phyloP scores from a whole-genome alignment of 1,140 invertebrate genomes.

The Samia ricini region DNA sequence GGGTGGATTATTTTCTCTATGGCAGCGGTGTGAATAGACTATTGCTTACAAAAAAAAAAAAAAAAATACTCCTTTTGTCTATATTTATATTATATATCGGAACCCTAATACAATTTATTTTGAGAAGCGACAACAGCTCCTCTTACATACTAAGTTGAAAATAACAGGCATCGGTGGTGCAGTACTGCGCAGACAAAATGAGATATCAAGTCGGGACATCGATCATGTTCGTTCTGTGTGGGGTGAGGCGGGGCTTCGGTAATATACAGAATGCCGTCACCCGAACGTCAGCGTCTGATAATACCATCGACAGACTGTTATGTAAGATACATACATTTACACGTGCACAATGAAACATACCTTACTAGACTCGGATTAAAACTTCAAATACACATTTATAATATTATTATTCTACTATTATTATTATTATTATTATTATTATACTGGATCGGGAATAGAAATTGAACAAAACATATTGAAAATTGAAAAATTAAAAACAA shows the following conservation, averaged over 20 bases:
- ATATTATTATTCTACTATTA: too few relatives aligned
- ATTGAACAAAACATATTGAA: too few relatives aligned
- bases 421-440: too few relatives aligned
- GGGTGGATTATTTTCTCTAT: constrained; percentile 39
- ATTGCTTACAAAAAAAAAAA: constrained; percentile 27
- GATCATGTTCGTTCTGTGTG: too few relatives aligned
- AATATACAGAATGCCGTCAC: background rate
- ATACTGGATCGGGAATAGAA: constrained; percentile 11
- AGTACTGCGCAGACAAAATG: background rate
- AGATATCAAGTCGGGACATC: background rate
- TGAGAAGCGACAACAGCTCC: constrained; percentile 54
- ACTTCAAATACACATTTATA: constrained; percentile 27
- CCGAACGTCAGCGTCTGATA: background rate
- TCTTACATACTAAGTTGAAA: constrained; percentile 30
- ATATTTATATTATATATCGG: too few relatives aligned
- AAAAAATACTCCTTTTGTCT: constrained; percentile 37
- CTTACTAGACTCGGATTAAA: constrained; percentile 37
- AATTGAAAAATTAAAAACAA: too few relatives aligned
- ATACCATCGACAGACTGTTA: constrained; percentile 19
- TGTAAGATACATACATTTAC: constrained; percentile 34
- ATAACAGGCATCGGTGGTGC: constrained; percentile 18
- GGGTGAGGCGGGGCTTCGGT: background rate
- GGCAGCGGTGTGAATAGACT: constrained; percentile 38
- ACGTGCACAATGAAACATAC: constrained; percentile 35
- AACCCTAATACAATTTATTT: constrained; percentile 45